Evolutionary conservation across 2,888 invertebrate genomes (phyloP), one percentile per base, ranked within the genome.

Genomic region (Melinaea marsaeus): DNA sequence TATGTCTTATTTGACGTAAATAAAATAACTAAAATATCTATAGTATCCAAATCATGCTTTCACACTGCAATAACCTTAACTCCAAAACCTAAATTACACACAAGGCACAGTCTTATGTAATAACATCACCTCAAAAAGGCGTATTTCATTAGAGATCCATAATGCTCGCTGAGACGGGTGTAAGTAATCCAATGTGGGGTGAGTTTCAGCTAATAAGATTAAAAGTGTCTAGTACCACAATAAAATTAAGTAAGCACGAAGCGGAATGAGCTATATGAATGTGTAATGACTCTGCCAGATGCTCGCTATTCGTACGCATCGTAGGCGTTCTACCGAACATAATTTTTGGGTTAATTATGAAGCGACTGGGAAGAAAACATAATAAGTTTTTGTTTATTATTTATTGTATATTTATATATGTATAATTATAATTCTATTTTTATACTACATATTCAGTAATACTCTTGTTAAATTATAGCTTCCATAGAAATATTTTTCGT

Each of bases 141-240:
- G 37, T 63, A 51, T 63, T 56, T 48, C 48, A 45, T 63, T 60
- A 57, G 54, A n/a, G 45, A 35, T 46, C 54, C 63, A 51, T 54
- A 34, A 55, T 34, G 48, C 51, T 54, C 51, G 42, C 51, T 59
- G 57, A 57, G 69, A 72, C 70, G 69, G 68, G 59, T 67, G 68
- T 47, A 60, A 56, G 63, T 60, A 61, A 67, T 66, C 56, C 71
- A 72, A 66, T 59, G 67, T 64, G 58, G 60, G 42, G 55, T 58
- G 62, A 68, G 55, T 60, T 56, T 62, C 58, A 54, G 62, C 62
- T 66, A 64, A 66, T 68, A 68, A 62, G 68, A 66, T 68, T 66
- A 66, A 68, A 68, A 62, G 60, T 65, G 47, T 62, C 65, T 63
- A 63, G 61, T 58, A 42, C 58, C 65, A 60, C 62, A 64, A 42